A percentile compares a stretch with the other conserved stretches of the same genome.
Conservation (phyloP, 2,113 vertebrate genomes). For the Corythornis madagascariensis region DNA sequence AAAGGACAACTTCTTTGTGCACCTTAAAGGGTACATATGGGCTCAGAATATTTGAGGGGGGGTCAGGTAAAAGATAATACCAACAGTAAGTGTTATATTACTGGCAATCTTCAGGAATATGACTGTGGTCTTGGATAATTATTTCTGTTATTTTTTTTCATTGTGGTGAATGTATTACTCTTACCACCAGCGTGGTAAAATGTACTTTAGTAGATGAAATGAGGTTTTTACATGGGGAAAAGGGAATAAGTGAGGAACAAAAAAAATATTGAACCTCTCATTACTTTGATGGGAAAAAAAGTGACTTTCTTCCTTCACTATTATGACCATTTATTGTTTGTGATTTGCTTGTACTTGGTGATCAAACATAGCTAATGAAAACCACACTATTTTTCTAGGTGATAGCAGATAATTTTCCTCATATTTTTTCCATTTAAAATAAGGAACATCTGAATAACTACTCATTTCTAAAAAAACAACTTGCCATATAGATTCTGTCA, state of each 20-base stretch:
- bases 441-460: background rate
- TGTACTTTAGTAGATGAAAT: background rate
- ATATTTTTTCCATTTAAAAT: background rate
- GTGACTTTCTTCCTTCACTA: background rate
- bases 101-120: background rate
- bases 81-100: background rate
- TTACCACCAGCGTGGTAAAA: background rate
- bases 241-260: background rate
- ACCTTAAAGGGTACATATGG: rapidly evolving
- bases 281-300: background rate
- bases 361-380: background rate
- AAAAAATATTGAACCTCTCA: background rate
- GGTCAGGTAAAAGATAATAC: background rate
- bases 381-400: background rate
- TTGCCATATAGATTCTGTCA: background rate
- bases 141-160: background rate
- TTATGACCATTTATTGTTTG: background rate
- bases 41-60: background rate
- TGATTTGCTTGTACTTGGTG: background rate
- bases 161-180: background rate
- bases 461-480: background rate
- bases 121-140: background rate
- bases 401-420: background rate
- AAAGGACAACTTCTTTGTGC: background rate
- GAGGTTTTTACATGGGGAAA: background rate